Base-by-base conservation (phyloP, 1,140 invertebrate genomes). In the Neuroterus valhalla region DNA sequence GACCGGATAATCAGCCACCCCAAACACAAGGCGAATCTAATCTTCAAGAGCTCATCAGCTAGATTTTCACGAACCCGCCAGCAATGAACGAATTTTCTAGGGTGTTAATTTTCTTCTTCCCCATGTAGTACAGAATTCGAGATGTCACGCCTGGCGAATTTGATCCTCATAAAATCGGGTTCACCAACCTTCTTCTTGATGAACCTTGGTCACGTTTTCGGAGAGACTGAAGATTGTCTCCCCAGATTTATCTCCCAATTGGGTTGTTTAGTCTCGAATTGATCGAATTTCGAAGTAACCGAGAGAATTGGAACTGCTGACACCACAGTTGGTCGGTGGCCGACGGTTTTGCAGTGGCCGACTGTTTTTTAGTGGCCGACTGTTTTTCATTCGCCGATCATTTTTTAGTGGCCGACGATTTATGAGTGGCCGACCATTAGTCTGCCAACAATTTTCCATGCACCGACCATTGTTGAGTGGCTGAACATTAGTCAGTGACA, bases 31-130 rank as follows among this genome's bases (percentile, higher is more conserved):
- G 68, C 67, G 73, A 71, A 72, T 73, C 70, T 83, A 81, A 86
- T 83, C 82, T 84, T 80, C 77, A 73, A 67, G 74, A 80, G 78
- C 78, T 82, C 80, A 81, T 85, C 81, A 78, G 74, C 23, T 67
- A 11, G 62, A 55, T 66, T 44, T 71, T 68, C 70, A 48, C 38
- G 70, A 71, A 55, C 19, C 43, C 23, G 48, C 42, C 14, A 62
- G 26, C 52, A 26, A 43, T 15, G 68, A 66, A 48, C 43, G 48
- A 66, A 67, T 48, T 69, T 73, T 74, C 75, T 75, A 43, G 62
- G 73, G 48, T 75, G 69, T 74, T 78, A 67, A 74, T 78, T 71
- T 71, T 70, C 77, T 71, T 55, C 55, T 38, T 12, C 3, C 26
- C 26, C 14, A 38, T 8, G 6, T 31, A n/a, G 31, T 26, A 31